Percentiles rank a stretch among this genome's conserved stretches.
These are phyloP conservation scores for Cynopterus sphinx DNA, from an alignment of 2,797 vertebrate genomes.

Conservation along the genomic window DNA sequence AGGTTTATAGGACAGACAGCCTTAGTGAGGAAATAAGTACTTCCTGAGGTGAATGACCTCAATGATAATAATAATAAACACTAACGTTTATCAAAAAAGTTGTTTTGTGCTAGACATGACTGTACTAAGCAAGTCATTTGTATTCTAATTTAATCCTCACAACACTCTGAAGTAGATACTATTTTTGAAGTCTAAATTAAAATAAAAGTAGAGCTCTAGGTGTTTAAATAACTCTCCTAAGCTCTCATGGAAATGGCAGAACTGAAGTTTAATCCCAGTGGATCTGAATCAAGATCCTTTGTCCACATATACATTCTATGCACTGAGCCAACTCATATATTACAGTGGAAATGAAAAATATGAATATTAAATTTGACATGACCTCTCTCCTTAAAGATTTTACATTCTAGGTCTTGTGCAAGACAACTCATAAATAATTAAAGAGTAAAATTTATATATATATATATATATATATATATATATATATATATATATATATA, in stretches of 20 bases:
- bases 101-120: neutral
- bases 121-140: neutral
- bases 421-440: neutral
- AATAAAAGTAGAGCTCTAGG: neutral
- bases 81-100: neutral
- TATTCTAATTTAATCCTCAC: slow-evolving; percentile 10
- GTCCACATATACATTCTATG: neutral
- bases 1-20: neutral
- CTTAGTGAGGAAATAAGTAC: neutral
- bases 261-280: neutral
- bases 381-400: neutral
- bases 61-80: neutral
- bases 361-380: neutral
- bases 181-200: neutral
- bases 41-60: neutral
- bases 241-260: neutral
- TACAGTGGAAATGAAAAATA: neutral
- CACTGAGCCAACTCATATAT: neutral
- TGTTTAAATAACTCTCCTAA: slow-evolving; percentile 1
- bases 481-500: no score
- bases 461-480: neutral
- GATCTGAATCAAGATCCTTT: neutral
- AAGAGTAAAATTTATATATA: neutral
- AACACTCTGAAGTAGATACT: neutral
- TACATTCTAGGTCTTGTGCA: neutral